Evolutionary conservation across 2,113 vertebrate genomes (phyloP).

Genomic region (Phylloscopus trochilus): DNA sequence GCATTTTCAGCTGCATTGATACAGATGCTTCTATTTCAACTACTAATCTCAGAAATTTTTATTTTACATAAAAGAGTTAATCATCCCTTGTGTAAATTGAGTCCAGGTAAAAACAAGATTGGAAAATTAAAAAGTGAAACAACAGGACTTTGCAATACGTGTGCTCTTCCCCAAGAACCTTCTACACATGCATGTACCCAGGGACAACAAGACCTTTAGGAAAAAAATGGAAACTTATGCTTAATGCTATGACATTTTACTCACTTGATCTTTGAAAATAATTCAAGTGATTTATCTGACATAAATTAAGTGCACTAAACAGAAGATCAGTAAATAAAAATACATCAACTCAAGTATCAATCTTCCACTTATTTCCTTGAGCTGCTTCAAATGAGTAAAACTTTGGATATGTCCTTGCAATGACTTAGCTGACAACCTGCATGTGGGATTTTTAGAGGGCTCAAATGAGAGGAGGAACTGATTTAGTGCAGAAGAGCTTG

Average conservation of each 20-base stretch:
- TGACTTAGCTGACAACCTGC: conserved; percentile 6
- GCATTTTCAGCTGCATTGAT: not conserved
- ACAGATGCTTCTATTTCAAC: not conserved
- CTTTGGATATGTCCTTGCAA: conserved; percentile 13
- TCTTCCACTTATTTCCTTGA: not conserved
- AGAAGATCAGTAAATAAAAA: conserved; percentile 60
- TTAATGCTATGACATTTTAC: conserved; percentile 57
- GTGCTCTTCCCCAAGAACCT: not conserved
- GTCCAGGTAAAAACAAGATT: not conserved
- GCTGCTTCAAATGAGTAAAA: not conserved
- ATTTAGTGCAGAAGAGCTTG: conserved; percentile 15
- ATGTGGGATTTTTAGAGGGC: conserved; percentile 36
- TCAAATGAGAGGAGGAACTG: not conserved
- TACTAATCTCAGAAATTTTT: not conserved
- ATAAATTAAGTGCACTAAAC: conserved; percentile 53
- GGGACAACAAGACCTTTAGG: conserved; percentile 34
- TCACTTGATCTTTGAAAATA: conserved; percentile 43
- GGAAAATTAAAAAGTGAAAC: not conserved
- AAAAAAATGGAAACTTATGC: conserved; percentile 10
- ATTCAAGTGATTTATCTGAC: conserved; percentile 56
- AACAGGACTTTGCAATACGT: not conserved
- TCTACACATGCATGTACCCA: not conserved
- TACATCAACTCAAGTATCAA: not conserved
- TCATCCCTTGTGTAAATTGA: not conserved
- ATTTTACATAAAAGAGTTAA: not conserved